Conservation (phyloP, 2,113 vertebrate species). For the Ailurus styani region DNA sequence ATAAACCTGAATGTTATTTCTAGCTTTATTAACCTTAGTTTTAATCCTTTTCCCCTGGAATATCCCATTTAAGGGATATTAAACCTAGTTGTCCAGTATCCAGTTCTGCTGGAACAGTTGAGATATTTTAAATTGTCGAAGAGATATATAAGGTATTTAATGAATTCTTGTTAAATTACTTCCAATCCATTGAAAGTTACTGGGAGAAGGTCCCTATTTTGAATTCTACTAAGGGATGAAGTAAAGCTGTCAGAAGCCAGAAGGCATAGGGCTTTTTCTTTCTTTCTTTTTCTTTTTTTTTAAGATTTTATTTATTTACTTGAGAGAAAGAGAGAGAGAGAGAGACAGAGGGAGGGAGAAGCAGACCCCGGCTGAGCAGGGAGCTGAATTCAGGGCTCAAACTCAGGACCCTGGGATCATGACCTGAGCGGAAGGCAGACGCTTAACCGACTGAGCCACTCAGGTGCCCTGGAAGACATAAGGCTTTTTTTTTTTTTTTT, state of each 20-base stretch:
- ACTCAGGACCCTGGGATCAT: too few species aligned
- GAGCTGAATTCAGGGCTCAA: neutral
- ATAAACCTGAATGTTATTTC: constrained; percentile 30
- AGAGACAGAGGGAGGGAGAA: neutral
- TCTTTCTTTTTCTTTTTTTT: neutral
- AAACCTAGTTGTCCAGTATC: neutral
- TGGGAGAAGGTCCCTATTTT: neutral
- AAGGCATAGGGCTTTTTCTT: neutral
- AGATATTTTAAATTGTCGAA: constrained; percentile 1
- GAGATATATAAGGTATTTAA: neutral
- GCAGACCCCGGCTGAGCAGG: neutral
- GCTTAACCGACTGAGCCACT: too few species aligned
- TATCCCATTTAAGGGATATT: neutral
- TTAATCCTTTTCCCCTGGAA: constrained; percentile 5
- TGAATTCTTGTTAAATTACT: neutral
- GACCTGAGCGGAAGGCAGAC: too few species aligned
- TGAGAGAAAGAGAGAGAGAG: neutral
- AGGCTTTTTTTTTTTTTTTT: neutral
- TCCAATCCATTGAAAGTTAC: neutral
- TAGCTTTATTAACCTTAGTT: constrained; percentile 24
- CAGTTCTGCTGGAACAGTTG: neutral
- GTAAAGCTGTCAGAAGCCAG: neutral
- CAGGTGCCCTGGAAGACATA: neutral
- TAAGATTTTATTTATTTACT: neutral
- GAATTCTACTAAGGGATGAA: neutral